Evolutionary conservation across 2,888 invertebrate genomes (phyloP), one percentile per base, ranked within the genome.

Genomic region (Pyralis farinalis): DNA sequence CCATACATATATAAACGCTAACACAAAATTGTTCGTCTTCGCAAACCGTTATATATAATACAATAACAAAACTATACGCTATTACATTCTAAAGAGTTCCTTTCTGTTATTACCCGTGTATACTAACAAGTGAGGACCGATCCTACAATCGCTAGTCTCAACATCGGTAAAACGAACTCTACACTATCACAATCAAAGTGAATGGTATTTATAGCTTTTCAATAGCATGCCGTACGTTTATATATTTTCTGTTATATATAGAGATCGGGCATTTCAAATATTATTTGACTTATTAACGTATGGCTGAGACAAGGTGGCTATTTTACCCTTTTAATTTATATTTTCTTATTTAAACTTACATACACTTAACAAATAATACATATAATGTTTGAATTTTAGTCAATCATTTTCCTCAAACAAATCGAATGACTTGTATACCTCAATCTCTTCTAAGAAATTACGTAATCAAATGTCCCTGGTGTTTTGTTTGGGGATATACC

Each of bases 141-240:
- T 68, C 53, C 65, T 50, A 51, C 61, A 74, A 83, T 77, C 63
- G 87, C 87, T 87, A 86, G 86, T 87, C 86, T 87, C 86, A 86
- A 83, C 58, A 46, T 46, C 49, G 31, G 28, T 30, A 16, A 34
- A 8, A 1, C n/a, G 7, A 36, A 28, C 3, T 16, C 20, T n/a
- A n/a, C n/a, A n/a, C n/a, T n/a, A n/a, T n/a, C n/a, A n/a, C n/a
- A n/a, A n/a, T n/a, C n/a, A n/a, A n/a, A n/a, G 20, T 22, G 21
- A 16, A 33, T 40, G 29, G 34, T 39, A 41, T 35, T 37, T 10
- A 16, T 34, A 42, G 31, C 32, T 40, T 39, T 28, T 37, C 29
- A 37, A 31, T 37, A 38, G 45, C 42, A 37, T 40, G 43, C 36
- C 10, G 20, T 39, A 25, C 12, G 12, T 34, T 29, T 37, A 34